phyloP scores from a whole-genome alignment of 2,113 vertebrate species.

The Daphoenositta chrysoptera region DNA sequence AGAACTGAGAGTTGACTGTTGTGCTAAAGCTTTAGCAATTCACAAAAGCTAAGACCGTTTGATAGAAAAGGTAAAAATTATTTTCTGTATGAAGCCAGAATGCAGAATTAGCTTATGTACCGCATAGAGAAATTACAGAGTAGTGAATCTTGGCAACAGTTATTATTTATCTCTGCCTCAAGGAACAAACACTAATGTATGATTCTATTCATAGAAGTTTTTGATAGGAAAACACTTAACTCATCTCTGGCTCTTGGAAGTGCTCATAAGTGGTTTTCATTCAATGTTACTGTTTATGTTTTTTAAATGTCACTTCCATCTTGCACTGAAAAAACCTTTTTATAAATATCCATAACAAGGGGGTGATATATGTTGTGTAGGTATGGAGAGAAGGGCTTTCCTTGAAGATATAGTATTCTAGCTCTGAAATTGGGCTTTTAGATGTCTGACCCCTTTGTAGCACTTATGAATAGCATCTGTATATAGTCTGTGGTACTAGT shows the following conservation, averaged over 20 bases:
- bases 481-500: not conserved
- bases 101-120: not conserved
- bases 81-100: not conserved
- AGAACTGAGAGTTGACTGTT: not conserved
- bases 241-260: not conserved
- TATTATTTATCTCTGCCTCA: not conserved
- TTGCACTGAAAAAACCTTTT: not conserved
- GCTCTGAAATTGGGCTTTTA: not conserved
- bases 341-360: not conserved
- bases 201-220: not conserved
- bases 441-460: not conserved
- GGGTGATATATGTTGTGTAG: not conserved
- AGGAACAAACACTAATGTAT: not conserved
- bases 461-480: fast-evolving
- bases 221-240: not conserved
- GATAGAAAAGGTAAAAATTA: not conserved
- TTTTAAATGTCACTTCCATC: not conserved
- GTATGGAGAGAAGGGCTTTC: not conserved
- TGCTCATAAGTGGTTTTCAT: not conserved
- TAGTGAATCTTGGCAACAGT: not conserved
- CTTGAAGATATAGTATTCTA: not conserved
- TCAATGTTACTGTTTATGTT: not conserved
- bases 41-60: not conserved
- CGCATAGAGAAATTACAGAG: not conserved
- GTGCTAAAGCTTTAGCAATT: not conserved